Evolutionary conservation across 2,888 invertebrate genomes (phyloP), one percentile per base, ranked within the genome.

Genomic region (Nysson spinosus): DNA sequence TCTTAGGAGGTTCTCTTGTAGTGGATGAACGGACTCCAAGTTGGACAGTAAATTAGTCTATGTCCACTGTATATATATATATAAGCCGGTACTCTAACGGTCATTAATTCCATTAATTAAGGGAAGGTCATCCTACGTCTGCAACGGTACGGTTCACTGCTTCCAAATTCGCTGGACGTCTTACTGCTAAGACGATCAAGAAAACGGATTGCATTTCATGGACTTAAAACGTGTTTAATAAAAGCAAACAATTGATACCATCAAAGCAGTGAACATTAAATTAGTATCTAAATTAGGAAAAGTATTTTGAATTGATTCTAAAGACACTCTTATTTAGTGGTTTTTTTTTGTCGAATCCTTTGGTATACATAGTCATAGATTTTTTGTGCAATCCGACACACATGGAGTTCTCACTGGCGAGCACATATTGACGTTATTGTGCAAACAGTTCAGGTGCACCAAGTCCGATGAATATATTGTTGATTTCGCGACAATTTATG

Each of bases 91-190:
- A 55, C 47, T 71, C 72, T 70, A 72, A 72, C 76, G 76, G 76
- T 71, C 78, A 80, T 80, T 80, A 80, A 80, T 80, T 79, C 70
- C 77, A 74, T 80, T 80, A 80, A 81, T 81, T 80, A 79, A 77
- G 72, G 75, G 68, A 58, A 79, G 35, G 35, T 58, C 55, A 69
- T 56, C 46, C 63, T 37, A 43, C 52, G 63, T 35, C 46, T 19
- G 61, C 69, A 69, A 57, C 69, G 65, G 46, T 68, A 57, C 65
- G 47, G n/a, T 55, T 34, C 68, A 60, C 68, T 64, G 54, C 47
- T 50, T 50, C 51, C 60, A 60, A 57, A 72, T 74, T 74, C 65
- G 65, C 60, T 57, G 50, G 63, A 71, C 47, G 54, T 68, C 52
- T 32, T 50, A 40, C 40, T 28, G 39, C 28, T 16, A 35, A 34